Base-by-base conservation (phyloP, 1,140 invertebrate species). In the Batillaria attramentaria region DNA sequence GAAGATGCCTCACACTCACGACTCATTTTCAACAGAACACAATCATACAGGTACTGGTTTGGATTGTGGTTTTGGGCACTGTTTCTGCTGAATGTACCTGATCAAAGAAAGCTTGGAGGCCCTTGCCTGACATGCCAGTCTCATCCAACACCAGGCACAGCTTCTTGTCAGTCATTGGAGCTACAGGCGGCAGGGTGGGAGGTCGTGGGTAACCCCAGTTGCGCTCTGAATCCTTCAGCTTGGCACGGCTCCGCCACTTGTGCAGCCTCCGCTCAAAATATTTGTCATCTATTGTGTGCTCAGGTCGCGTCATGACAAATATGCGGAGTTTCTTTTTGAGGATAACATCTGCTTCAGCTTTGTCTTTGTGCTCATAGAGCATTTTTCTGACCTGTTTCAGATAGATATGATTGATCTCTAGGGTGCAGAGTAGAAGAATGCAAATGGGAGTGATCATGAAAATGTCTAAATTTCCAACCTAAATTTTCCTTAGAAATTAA, bases 111-210 rank as follows among this genome's bases (percentile, higher is more conserved):
- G 43, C 42, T 1, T 39, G 3, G 39, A 70, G 41, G 6, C 68
- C 68, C 24, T 46, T 70, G 20, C 41, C 68, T 0, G 39, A 16
- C 68, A 70, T 70, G 41, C 68, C 68, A n/a, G 31, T 70, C 50
- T 70, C 68, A 31, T 70, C 68, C 68, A 70, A 28, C 41, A 31
- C 68, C 68, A 70, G 39, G 35, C 68, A 70, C 2, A 70, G 39
- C 31, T 46, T 43, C 41, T 42, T n/a, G 68, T 70, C 68, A 46
- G 43, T 39, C 20, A n/a, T 28, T 0, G 68, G 41, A 10, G 24
- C 24, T 42, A 70, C 4, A 2, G 68, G 20, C 41, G 4, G 35
- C 57, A 60, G 5, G 6, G 57, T 60, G 8, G 62, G 35, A 66
- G 62, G 35, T 8, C 31, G 5, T 3, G 62, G 5, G 24, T 43